Percentiles rank a stretch among this genome's conserved stretches.
Evolutionary conservation across 2,113 vertebrate genomes (phyloP).

Genomic region (Connochaetes taurinus): DNA sequence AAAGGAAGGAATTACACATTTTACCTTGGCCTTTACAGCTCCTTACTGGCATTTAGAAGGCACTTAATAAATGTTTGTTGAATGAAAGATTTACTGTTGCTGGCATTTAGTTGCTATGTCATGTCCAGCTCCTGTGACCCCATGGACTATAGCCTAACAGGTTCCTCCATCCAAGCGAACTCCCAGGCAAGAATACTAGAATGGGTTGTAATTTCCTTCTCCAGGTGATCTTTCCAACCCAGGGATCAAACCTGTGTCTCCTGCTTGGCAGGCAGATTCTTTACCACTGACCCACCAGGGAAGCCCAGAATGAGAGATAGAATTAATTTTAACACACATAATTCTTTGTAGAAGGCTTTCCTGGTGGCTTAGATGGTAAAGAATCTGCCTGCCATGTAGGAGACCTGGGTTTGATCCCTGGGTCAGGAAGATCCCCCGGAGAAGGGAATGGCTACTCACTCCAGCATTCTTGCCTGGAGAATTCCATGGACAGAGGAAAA

Average conservation of each 20-base stretch:
- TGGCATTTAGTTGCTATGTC: neutral
- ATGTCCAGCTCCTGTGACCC: neutral
- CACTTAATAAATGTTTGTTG: neutral
- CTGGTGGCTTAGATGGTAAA: neutral
- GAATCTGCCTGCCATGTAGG: neutral
- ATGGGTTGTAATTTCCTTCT: neutral
- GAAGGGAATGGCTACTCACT: neutral
- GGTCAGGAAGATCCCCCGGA: neutral
- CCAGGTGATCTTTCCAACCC: neutral
- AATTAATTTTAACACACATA: neutral
- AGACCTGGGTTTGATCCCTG: neutral
- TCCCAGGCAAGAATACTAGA: neutral
- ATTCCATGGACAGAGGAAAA: neutral
- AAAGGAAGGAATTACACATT: neutral
- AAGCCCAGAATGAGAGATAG: neutral
- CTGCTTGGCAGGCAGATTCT: neutral
- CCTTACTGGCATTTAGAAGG: neutral
- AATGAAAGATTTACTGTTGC: neutral
- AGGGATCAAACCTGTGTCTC: neutral
- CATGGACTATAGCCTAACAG: neutral
- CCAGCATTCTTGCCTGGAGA: neutral
- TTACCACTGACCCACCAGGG: neutral
- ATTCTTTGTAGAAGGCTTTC: neutral
- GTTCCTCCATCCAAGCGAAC: neutral
- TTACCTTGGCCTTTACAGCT: neutral